Conservation (phyloP, 2,888 invertebrate genomes). For the Girardia tigrina region DNA sequence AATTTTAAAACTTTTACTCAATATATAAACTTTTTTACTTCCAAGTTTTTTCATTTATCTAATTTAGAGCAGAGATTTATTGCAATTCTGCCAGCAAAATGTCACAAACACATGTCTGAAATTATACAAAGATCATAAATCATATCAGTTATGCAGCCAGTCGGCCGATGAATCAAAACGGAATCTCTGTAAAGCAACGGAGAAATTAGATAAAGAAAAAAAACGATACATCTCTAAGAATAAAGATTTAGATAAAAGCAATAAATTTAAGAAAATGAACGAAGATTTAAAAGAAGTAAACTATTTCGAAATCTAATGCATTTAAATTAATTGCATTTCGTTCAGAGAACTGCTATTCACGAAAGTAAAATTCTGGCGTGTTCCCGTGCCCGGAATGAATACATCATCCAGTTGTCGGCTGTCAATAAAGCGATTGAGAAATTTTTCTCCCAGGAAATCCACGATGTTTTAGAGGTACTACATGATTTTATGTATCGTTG, state of each 20-base stretch:
- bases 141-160: not conserved
- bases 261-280: not conserved
- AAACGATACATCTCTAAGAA: not conserved
- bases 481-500: too few species aligned
- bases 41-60: too few species aligned
- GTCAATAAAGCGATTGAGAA: conserved; percentile 89
- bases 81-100: not conserved
- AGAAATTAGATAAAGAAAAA: not conserved
- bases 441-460: conserved; percentile 86
- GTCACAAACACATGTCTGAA: not conserved
- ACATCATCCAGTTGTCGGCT: conserved; percentile 77
- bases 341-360: conserved; percentile 17
- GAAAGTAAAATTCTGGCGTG: conserved; percentile 64
- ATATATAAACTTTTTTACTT: too few species aligned
- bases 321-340: not conserved
- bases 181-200: not conserved
- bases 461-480: conserved; percentile 71
- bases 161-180: not conserved
- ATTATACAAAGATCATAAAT: not conserved
- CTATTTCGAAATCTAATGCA: not conserved
- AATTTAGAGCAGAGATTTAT: not conserved
- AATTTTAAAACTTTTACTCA: too few species aligned
- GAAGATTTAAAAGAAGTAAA: not conserved
- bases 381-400: conserved; percentile 81
- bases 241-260: not conserved